Percentiles rank a stretch among this genome's conserved stretches.
Conservation (phyloP, 2,113 vertebrate species). For the Etia nguti region DNA sequence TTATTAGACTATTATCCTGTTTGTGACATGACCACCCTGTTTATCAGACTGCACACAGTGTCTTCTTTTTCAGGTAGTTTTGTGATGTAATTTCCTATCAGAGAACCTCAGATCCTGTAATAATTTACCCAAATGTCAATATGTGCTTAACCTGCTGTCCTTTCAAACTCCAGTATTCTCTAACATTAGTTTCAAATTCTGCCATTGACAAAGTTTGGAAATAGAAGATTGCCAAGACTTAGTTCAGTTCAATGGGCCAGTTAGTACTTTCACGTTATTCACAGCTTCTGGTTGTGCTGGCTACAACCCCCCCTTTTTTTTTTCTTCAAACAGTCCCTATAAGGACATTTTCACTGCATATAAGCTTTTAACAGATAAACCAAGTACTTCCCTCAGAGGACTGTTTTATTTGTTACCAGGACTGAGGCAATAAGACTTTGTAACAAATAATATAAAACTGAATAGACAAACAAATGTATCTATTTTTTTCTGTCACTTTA, state of each 20-base stretch:
- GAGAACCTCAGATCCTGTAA: not conserved
- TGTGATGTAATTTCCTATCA: constrained; percentile 21
- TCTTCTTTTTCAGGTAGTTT: not conserved
- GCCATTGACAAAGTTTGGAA: not conserved
- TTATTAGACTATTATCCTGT: not conserved
- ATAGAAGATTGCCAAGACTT: not conserved
- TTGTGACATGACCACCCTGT: not conserved
- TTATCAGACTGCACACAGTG: not conserved
- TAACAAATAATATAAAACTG: not conserved
- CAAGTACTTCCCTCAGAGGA: not conserved
- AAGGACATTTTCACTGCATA: not conserved
- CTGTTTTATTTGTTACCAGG: not conserved
- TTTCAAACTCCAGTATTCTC: not conserved
- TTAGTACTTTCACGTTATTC: not conserved
- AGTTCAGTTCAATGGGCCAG: not conserved
- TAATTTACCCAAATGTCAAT: constrained; percentile 51
- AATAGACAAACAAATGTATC: not conserved
- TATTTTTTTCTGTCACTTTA: not conserved
- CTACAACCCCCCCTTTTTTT: not conserved
- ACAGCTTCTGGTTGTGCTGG: not conserved
- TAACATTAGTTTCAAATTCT: not conserved
- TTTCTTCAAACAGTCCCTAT: not conserved
- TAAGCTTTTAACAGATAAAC: not conserved
- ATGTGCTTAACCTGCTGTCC: constrained; percentile 5
- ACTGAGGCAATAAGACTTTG: not conserved